Evolutionary conservation across 1,140 invertebrate genomes (phyloP).

Genomic region (Antheraea pernyi): DNA sequence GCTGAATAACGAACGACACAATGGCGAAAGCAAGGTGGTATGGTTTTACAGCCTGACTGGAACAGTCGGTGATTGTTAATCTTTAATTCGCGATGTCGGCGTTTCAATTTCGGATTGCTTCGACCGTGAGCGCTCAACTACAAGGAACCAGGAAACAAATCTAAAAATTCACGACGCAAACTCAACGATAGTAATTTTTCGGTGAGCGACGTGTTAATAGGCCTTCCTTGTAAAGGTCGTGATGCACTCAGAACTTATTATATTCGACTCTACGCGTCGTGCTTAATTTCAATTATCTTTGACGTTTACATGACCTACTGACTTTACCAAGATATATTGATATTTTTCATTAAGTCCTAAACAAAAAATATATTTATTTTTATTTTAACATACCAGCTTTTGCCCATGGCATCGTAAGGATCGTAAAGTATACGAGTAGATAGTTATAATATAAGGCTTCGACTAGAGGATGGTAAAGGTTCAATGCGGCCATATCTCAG

Average conservation of each 20-base stretch:
- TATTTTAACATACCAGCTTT: not conserved
- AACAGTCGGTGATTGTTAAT: not conserved
- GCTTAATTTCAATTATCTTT: not conserved
- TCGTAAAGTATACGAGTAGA: too few relatives aligned
- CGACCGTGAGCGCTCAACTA: slow-evolving; percentile 42
- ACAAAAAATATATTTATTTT: not conserved
- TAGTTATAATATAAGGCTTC: too few relatives aligned
- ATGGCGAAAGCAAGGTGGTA: too few relatives aligned
- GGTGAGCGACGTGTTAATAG: slow-evolving; percentile 56
- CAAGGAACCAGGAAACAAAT: slow-evolving; percentile 62
- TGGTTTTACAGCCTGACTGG: too few relatives aligned
- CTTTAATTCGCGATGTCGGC: not conserved
- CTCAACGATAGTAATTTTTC: slow-evolving; percentile 59
- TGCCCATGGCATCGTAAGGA: too few relatives aligned
- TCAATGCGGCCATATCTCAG: too few relatives aligned
- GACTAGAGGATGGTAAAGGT: too few relatives aligned
- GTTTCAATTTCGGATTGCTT: slow-evolving; percentile 14
- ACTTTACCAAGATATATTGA: not conserved
- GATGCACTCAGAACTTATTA: slow-evolving; percentile 25
- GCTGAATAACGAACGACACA: too few relatives aligned
- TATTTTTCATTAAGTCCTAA: not conserved
- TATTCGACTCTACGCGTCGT: not conserved
- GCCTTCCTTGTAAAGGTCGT: slow-evolving; percentile 57
- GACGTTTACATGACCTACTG: not conserved
- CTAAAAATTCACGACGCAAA: slow-evolving; percentile 69